Percentiles rank a stretch among this genome's conserved stretches.
These are phyloP conservation scores for Carassius gibelio DNA, from an alignment of 2,113 vertebrate species.

Conservation along the genomic window DNA sequence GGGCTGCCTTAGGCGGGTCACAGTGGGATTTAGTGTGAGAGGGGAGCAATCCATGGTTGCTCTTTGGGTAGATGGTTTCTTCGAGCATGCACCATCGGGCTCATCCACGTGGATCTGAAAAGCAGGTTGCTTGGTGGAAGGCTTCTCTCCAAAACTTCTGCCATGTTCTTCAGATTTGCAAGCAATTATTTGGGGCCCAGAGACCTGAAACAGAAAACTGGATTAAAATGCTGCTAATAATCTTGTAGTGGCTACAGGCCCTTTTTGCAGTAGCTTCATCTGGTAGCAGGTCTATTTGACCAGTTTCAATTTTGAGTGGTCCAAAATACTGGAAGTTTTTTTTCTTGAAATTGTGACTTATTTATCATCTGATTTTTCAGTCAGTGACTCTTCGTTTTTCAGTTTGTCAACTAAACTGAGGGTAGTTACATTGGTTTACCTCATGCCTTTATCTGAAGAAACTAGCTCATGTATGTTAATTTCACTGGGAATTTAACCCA, in stretches of 20 bases:
- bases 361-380: background rate
- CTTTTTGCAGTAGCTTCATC: background rate
- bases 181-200: slow-evolving; percentile 62
- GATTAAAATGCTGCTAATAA: background rate
- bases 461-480: background rate
- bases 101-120: slow-evolving; percentile 89
- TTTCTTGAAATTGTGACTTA: too few relatives aligned
- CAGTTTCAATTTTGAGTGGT: background rate
- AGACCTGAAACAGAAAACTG: slow-evolving; percentile 60
- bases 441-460: background rate
- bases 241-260: background rate
- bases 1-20: slow-evolving; percentile 79
- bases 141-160: slow-evolving; percentile 71
- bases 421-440: background rate
- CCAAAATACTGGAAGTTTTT: background rate
- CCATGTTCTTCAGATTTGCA: slow-evolving; percentile 75
- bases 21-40: slow-evolving; percentile 71
- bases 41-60: slow-evolving; percentile 56
- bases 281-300: background rate
- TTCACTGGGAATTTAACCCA: too few relatives aligned
- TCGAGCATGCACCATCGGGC: slow-evolving; percentile 72
- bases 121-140: slow-evolving; percentile 67
- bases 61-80: slow-evolving; percentile 60
- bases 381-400: too few relatives aligned
- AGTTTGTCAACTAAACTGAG: background rate